Evolutionary conservation across 2,797 vertebrate genomes (phyloP), one percentile per base, ranked within the genome.

Genomic region (Kryptopterus vitreolus): DNA sequence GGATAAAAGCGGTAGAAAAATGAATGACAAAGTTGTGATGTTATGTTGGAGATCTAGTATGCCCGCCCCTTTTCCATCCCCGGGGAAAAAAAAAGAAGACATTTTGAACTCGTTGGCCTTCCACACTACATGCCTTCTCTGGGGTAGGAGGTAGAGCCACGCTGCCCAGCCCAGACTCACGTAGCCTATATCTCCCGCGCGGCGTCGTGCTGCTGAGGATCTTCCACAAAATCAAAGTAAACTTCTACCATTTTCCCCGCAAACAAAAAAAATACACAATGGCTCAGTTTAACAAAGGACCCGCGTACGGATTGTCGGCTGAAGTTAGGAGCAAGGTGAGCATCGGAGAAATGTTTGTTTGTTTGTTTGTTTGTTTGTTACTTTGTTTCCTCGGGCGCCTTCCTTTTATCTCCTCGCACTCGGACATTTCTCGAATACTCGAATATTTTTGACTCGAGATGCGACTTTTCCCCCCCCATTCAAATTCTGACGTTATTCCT

Each of bases 311-410:
- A 6, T 79, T 89, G 58, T 88, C 88, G 10, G 88, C 88, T 33
- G 88, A 89, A 81, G 87, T 89, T 24, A 85, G 79, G 77, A 89
- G 82, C 55, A 89, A 89, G 87, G 88, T 89, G 86, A 86, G 85
- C 10, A 20, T 57, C 38, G 57, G 38, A 55, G 24, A 7, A 29
- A 29, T 29, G 55, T 13, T 20, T 18, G n/a, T 38, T 3, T 70
- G 26, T 0, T 0, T 58, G 55, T 11, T 11, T 26, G 31, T n/a
- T 73, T 58, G 53, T 71, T 20, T 78, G 76, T 71, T 57, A 71
- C 61, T 46, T 73, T 80, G 48, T 80, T 55, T 20, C 1, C 8
- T 20, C 18, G 31, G 10, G 4, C 70, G 70, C 78, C 55, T n/a
- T 70, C 9, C 20, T n/a, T 33, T 6, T 7, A 11, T 20, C 11